phyloP scores from a whole-genome alignment of 2,888 invertebrate species.

The Lasius platythorax region DNA sequence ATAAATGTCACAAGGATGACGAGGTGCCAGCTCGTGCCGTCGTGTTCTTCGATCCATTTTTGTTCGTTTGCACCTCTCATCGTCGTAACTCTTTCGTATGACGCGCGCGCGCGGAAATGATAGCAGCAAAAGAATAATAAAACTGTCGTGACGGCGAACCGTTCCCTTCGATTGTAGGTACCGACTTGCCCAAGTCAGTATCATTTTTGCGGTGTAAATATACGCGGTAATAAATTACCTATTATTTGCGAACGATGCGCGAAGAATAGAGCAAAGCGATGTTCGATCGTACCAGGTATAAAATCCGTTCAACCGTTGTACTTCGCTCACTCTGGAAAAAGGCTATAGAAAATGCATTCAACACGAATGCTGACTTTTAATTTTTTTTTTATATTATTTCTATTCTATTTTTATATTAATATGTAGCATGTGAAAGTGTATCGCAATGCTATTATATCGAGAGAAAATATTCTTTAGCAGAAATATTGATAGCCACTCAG shows the following conservation, averaged over 20 bases:
- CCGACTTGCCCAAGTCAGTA: neutral
- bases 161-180: constrained; percentile 53
- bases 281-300: neutral
- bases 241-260: constrained; percentile 23
- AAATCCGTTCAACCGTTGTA: neutral
- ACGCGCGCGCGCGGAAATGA: constrained; percentile 3
- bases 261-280: neutral
- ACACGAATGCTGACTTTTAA: neutral
- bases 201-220: constrained; percentile 35
- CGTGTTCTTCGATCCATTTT: constrained; percentile 69
- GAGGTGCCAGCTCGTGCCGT: constrained; percentile 68
- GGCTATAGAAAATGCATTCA: neutral
- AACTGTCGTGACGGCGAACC: constrained; percentile 70
- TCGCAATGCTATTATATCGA: neutral
- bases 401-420: neutral
- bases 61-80: constrained; percentile 45
- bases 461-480: neutral
- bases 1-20: constrained; percentile 61
- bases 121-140: constrained; percentile 52
- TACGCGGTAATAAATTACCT: constrained; percentile 29
- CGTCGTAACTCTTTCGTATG: constrained; percentile 45
- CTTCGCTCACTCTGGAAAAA: neutral
- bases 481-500: neutral
- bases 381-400: neutral
- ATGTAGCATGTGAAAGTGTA: neutral